phyloP scores from a whole-genome alignment of 2,113 vertebrate genomes.

The Aegotheles bennettii region DNA sequence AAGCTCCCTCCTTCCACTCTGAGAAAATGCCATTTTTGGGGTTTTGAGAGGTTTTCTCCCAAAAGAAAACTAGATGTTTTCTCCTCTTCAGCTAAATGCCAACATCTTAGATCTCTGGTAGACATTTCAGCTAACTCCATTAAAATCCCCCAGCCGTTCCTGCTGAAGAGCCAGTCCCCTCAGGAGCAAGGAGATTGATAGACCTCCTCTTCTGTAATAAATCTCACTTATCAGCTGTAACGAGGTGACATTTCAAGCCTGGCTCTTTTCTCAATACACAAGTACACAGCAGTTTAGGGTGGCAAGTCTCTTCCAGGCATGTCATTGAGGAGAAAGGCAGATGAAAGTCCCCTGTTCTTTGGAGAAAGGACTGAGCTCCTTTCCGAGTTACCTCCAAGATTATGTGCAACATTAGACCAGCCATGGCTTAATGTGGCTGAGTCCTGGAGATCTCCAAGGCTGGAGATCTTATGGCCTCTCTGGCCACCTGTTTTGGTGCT shows the following conservation, averaged over 20 bases:
- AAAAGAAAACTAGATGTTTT: background rate
- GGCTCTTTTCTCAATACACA: background rate
- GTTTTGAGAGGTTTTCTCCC: background rate
- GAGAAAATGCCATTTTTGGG: background rate
- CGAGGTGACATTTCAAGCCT: slow-evolving; percentile 25
- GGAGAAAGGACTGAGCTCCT: background rate
- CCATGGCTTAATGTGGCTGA: background rate
- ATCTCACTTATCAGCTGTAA: slow-evolving; percentile 32
- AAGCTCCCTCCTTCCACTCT: background rate
- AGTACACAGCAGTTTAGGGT: background rate
- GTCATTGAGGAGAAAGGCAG: background rate
- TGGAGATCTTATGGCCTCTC: background rate
- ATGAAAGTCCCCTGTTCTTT: background rate
- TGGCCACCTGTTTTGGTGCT: background rate
- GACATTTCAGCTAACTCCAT: slow-evolving; percentile 14
- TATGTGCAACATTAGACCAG: background rate
- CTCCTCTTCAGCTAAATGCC: background rate
- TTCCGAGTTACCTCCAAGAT: background rate
- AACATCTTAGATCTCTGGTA: background rate
- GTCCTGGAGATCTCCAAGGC: background rate
- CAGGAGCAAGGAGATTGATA: background rate
- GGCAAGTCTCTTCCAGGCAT: background rate
- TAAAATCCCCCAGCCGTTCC: background rate
- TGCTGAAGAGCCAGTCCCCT: background rate
- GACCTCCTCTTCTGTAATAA: background rate